Evolutionary conservation across 2,113 vertebrate species (phyloP), one percentile per base, ranked within the genome.

Genomic region (Eurypyga helias): DNA sequence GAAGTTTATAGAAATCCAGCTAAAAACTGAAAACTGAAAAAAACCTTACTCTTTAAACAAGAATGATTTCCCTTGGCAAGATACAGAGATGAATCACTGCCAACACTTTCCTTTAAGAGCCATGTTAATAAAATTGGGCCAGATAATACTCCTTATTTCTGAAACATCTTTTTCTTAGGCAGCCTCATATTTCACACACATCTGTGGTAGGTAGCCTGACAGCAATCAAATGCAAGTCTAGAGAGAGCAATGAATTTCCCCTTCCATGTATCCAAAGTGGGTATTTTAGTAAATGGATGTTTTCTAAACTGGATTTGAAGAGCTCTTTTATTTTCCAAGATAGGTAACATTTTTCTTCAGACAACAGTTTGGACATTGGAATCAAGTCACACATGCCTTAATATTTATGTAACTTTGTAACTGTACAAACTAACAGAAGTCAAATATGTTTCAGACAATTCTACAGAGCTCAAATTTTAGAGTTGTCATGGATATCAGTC

Each of bases 11-110:
- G 72, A 93, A 92, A 87, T 46, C 51, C 52, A 81, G 61, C 64
- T 78, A 48, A 87, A 87, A 90, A 46, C 26, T 65, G 72, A 61
- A 57, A 61, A 55, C 58, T 54, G 25, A 16, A 93, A 82, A 86
- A 91, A 88, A 66, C 9, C 58, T 71, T 83, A 57, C 76, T 93
- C 71, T 94, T 94, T 72, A 95, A 92, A 75, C 57, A 92, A 84
- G 93, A 97, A 72, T 89, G 65, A 95, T 91, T 95, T 96, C 86
- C 89, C 57, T 91, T 97, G 95, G 95, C 95, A 97, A 67, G 73
- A 75, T 58, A 57, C 34, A 89, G 69, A 89, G 65, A 92, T 83
- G 93, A 96, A 92, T 95, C 92, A 90, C 94, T 89, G 95, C 90
- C 95, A 91, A 49, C 7, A 2, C 69, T 92, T 94, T 78, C 77